Evolutionary conservation across 2,888 invertebrate species (phyloP), one percentile per base, ranked within the genome.

Genomic region (Campoletis raptor): DNA sequence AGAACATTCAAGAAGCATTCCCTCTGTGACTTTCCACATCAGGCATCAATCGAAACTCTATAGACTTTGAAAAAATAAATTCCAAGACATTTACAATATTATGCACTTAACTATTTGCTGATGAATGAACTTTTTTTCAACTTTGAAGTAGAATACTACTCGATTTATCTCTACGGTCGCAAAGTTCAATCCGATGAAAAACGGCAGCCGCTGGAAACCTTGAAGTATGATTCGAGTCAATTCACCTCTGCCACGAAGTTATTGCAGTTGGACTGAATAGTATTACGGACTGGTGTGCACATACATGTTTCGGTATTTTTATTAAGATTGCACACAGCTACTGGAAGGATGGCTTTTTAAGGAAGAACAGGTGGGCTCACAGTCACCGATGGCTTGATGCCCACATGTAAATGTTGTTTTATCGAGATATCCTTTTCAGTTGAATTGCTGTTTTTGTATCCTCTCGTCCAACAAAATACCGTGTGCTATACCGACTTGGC

Each of bases 301-400:
- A 5, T n/a, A 67, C n/a, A 21, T 40, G 9, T 40, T 40, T 10
- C 4, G 9, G 40, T 37, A 30, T 67, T 67, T 9, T 12, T 37
- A 67, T 67, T 37, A 67, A 67, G 40, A 10, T 37, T n/a, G 40
- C 18, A 37, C 12, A n/a, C 12, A 21, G 61, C 61, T n/a, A 66
- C 8, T 40, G 37, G 9, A 21, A 37, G 37, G 10, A 24, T 9
- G n/a, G 40, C 21, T 61, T 40, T 37, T 67, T 10, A 9, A 67
- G n/a, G 9, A 10, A 40, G n/a, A 67, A 67, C 67, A 67, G 67
- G 40, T 67, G 40, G 67, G 40, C 40, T 40, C 9, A 37, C 67
- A 37, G 40, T n/a, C 1, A 12, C 40, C 37, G 12, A 66, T 66
- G 37, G 37, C 8, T 66, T 3, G 66, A 66, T 66, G n/a, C 24